Evolutionary conservation across 2,797 vertebrate genomes (phyloP), one percentile per base, ranked within the genome.

Genomic region (Euthynnus affinis): DNA sequence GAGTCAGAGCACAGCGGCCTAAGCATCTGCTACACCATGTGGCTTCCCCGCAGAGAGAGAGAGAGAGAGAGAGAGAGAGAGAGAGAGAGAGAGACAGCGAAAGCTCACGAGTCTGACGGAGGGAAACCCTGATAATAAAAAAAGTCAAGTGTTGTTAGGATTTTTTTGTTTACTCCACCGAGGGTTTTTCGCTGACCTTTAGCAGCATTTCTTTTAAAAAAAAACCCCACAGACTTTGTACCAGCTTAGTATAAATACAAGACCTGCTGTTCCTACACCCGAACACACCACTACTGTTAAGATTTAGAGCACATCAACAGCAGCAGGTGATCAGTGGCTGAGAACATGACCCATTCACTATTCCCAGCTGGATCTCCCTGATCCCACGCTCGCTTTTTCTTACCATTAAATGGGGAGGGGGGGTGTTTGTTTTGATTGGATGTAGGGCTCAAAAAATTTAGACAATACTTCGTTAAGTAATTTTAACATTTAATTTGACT

Each of bases 11-110:
- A 57, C 74, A 86, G 84, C 60, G 74, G 82, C 89, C 78, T 2
- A 6, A 63, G 83, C 94, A 96, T 95, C 94, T 95, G 95, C 87
- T 90, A 89, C 83, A 71, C 84, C 91, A 91, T 91, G 23, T 90
- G 82, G 76, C 71, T 51, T 53, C 68, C 44, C 55, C 20, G 6
- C 48, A 44, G 64, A 72, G 44, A 68, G 29, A 20, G 55, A 79
- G 67, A 51, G 22, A 20, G 3, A 0, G 34, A 27, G 27, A 29
- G 27, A 29, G 27, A 29, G 27, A 29, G 27, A 29, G n/a, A n/a
- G n/a, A n/a, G n/a, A n/a, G n/a, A n/a, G n/a, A n/a, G n/a, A n/a
- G n/a, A n/a, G n/a, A n/a, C n/a, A n/a, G n/a, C n/a, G n/a, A 27
- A 1, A 51, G 42, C 74, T 80, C 78, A 87, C 17, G 25, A 49